Percentiles rank a stretch among this genome's conserved stretches.
Conservation (phyloP, 1,140 invertebrate species). For the Drosophila varians region DNA sequence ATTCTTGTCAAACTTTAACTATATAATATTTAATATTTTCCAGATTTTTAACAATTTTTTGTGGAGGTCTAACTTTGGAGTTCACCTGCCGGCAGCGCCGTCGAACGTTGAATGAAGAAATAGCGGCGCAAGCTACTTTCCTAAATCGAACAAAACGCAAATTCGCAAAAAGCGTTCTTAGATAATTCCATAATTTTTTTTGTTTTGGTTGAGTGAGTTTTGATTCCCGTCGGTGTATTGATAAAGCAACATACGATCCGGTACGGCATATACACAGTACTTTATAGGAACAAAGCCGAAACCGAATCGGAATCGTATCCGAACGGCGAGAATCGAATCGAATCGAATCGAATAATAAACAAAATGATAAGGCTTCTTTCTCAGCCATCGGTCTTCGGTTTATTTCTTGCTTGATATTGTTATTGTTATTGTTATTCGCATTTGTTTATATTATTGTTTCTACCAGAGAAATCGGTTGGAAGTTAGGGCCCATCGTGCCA, state of each 20-base stretch:
- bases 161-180: conserved; percentile 71
- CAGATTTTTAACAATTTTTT: background rate
- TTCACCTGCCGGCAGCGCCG: conserved; percentile 55
- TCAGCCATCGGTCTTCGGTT: background rate
- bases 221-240: conserved; percentile 14
- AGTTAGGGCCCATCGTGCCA: background rate
- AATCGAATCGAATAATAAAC: conserved; percentile 43
- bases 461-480: background rate
- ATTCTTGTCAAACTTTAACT: background rate
- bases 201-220: conserved; percentile 64
- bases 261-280: background rate
- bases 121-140: conserved; percentile 34
- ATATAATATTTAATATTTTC: background rate
- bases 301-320: conserved; percentile 1
- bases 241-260: conserved; percentile 19
- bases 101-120: conserved; percentile 61
- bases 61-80: background rate
- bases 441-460: conserved; percentile 1
- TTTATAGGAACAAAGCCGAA: background rate
- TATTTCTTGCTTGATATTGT: conserved; percentile 16
- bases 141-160: conserved; percentile 61
- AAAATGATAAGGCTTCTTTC: conserved; percentile 23
- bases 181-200: conserved; percentile 72
- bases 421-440: conserved; percentile 4
- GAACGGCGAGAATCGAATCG: background rate